A percentile compares a stretch with the other conserved stretches of the same genome.
Evolutionary conservation across 2,113 vertebrate genomes (phyloP).

Genomic region (Mobula hypostoma): DNA sequence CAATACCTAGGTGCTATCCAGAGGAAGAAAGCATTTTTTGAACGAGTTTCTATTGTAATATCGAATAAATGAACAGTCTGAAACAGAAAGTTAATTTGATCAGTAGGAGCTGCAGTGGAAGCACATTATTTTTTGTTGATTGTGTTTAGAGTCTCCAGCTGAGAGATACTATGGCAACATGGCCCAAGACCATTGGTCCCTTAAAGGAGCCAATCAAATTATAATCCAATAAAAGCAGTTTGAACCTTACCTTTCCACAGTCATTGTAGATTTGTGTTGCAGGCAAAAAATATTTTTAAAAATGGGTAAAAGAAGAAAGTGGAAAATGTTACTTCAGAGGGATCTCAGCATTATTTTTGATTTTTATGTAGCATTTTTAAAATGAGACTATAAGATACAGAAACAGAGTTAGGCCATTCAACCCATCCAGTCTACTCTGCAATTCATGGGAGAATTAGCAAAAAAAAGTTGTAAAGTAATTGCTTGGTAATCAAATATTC

Average conservation of each 20-base stretch:
- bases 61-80: not conserved
- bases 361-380: not conserved
- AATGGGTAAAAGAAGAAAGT: not conserved
- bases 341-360: not conserved
- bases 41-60: not conserved
- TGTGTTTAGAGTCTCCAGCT: not conserved
- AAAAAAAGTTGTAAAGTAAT: not conserved
- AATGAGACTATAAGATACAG: no score
- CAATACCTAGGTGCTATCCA: not conserved
- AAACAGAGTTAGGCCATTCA: no score
- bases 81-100: not conserved
- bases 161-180: not conserved
- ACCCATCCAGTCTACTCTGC: no score
- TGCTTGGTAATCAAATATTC: not conserved
- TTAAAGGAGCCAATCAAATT: not conserved
- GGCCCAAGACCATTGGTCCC: not conserved
- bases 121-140: constrained; percentile 1
- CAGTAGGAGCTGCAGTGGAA: not conserved
- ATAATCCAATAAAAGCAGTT: not conserved
- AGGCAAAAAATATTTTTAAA: no score
- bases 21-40: not conserved
- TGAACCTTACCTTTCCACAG: not conserved
- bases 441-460: no score
- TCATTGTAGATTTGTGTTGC: no score
- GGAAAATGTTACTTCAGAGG: not conserved